Base-by-base conservation (phyloP, 2,888 invertebrate genomes). In the Pandemis cinnamomeana region DNA sequence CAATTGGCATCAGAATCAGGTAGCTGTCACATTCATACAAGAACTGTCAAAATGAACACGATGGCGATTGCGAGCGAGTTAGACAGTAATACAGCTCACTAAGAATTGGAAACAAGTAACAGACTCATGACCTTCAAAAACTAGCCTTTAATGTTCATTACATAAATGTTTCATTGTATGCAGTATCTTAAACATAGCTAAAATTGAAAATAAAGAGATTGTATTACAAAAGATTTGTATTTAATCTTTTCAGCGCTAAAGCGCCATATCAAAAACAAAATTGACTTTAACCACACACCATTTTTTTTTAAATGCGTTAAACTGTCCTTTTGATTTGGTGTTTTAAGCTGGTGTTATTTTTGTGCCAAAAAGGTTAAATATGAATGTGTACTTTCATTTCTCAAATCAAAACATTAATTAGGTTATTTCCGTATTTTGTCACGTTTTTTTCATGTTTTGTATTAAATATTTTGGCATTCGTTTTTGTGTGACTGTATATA, bases 401-500 rank as follows among this genome's bases (percentile, higher is more conserved):
- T 58, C 11, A 20, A 20, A 58, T 58, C 58, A 58, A 55, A 20
- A 20, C 20, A 11, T 55, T 20, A 8, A 20, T 20, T 55, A 55
- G 8, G 15, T 20, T 7, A 55, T 55, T 10, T 10, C 4, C 58
- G 60, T 72, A 71, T 55, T 27, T 58, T 36, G 67, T 68, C 41
- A 46, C 11, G 5, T 8, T n/a, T 64, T 20, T 41, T 46, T 20
- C n/a, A 58, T 27, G 27, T 64, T 64, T 64, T 64, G 63, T 46
- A 64, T 15, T 4, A 46, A 67, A 72, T 8, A 66, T 58, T 53
- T 58, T 41, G 53, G 63, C 20, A 53, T 55, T 13, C n/a, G 63
- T 60, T 62, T 70, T 74, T 67, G 64, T 63, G 71, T 75, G 69
- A 27, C 41, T 76, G 73, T 73, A 73, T 67, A 73, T 73, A 63